Conservation (phyloP, 2,113 vertebrate genomes). For the Excalfactoria chinensis region DNA sequence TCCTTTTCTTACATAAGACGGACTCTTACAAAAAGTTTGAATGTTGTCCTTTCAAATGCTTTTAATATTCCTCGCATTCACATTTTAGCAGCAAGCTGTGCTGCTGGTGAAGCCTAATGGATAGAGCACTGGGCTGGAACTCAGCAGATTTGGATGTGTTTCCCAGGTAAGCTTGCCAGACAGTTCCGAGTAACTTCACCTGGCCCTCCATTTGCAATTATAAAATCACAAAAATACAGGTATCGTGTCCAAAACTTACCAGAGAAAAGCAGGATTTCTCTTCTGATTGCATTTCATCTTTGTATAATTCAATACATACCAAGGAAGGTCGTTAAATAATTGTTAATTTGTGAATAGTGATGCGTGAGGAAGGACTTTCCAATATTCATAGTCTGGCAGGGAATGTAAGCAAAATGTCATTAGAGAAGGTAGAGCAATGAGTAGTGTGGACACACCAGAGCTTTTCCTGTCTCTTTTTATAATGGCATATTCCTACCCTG, state of each 20-base stretch:
- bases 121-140: background rate
- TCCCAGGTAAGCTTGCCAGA: background rate
- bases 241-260: background rate
- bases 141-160: background rate
- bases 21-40: background rate
- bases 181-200: background rate
- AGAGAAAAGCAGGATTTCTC: background rate
- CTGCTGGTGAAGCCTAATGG: background rate
- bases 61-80: background rate
- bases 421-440: background rate
- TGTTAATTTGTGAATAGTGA: background rate
- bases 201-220: background rate
- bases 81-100: background rate
- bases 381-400: background rate
- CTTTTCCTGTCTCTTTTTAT: background rate
- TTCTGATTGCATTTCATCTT: background rate
- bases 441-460: rapidly evolving
- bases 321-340: background rate
- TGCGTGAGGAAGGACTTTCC: background rate
- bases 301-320: background rate
- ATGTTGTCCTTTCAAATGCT: background rate
- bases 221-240: background rate
- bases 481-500: background rate
- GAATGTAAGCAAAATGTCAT: background rate
- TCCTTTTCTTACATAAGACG: background rate